Base-by-base conservation (phyloP, 1,140 invertebrate species). In the Lucilia sericata region DNA sequence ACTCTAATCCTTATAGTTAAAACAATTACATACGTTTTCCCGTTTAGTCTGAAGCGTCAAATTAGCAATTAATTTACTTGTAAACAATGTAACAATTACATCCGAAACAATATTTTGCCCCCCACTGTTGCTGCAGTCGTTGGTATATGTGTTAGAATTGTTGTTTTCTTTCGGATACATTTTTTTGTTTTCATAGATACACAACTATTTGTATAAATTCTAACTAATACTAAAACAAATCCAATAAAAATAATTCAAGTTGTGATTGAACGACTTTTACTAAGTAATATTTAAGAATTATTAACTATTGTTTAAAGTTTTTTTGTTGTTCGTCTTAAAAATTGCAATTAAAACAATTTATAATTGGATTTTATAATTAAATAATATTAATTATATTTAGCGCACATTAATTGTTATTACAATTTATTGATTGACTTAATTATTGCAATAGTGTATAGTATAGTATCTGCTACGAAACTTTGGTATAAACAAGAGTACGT, bases 41-140 rank as follows among this genome's bases (percentile, higher is more conserved):
- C 7, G n/a, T 70, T 80, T 49, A 80, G 42, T 49, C 49, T 80
- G 42, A 51, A 80, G 47, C 76, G 76, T 80, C 76, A 80, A 51
- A 80, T 21, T n/a, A 80, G 76, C 76, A 80, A 80, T 80, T 80
- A 80, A 80, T 80, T 42, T 51, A 80, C 76, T 80, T 80, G 76
- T 80, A 80, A 80, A 49, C 76, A 80, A 80, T 49, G 76, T 80
- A 80, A 78, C 19, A 51, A 80, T 80, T 49, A 80, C 34, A 78
- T 17, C 75, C 3, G 36, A 30, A 36, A 78, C 36, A 51, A 14
- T 51, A 80, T 13, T 80, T 13, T 21, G 10, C 25, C 75, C 9
- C 17, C 36, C 13, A 19, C 36, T 19, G 75, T 78, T 42, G 70
- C 19, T 74, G 19, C 34, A 36, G 74, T 75, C 36, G 76, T 80